Evolutionary conservation across 92 coral and sea anemone species (phyloP).

Genomic region (Porites divaricata): DNA sequence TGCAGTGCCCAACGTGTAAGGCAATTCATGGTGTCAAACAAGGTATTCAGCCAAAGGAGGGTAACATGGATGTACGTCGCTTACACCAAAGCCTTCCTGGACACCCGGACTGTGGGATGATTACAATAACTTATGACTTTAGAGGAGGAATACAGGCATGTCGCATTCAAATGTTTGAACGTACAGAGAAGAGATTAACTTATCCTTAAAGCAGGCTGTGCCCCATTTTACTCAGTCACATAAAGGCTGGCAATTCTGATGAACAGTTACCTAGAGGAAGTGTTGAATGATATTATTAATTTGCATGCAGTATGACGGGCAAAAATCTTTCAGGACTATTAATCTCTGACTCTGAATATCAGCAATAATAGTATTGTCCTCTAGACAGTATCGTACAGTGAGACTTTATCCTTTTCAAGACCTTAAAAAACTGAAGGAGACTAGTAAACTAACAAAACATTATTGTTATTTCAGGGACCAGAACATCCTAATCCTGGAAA

Average conservation of each 20-base stretch:
- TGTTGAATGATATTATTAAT: too few relatives aligned
- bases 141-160: conserved; percentile 77
- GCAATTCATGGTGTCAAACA: conserved; percentile 87
- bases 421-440: too few relatives aligned
- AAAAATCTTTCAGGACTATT: too few relatives aligned
- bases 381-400: too few relatives aligned
- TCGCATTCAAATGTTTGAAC: background rate
- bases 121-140: conserved; percentile 69
- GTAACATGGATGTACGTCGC: conserved; percentile 65
- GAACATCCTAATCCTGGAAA: conserved; percentile 91
- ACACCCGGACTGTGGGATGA: conserved; percentile 83
- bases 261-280: too few relatives aligned
- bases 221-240: background rate
- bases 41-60: conserved; percentile 85
- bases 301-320: too few relatives aligned
- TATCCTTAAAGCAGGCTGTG: too few relatives aligned
- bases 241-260: background rate
- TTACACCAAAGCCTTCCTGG: conserved; percentile 83
- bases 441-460: background rate
- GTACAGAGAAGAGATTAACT: too few relatives aligned
- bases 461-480: conserved; percentile 58
- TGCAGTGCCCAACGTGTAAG: conserved; percentile 97
- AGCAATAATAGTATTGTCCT: too few relatives aligned
- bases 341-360: too few relatives aligned
- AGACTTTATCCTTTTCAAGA: too few relatives aligned